Conservation (phyloP, 2,113 vertebrate genomes). For the Castor canadensis region DNA sequence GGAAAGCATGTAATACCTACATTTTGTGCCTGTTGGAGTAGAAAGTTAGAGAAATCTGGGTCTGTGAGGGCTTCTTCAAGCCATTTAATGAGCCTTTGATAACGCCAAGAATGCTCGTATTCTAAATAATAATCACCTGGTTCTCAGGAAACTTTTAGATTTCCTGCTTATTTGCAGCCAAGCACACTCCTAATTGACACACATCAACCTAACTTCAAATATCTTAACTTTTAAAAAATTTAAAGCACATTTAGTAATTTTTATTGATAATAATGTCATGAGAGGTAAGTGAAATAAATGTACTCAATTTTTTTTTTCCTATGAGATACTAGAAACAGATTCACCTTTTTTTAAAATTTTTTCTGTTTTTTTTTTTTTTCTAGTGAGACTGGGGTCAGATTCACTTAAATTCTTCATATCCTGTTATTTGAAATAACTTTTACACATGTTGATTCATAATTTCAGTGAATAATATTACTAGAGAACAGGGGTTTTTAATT, state of each 20-base stretch:
- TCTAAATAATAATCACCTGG: background rate
- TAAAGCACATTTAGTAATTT: background rate
- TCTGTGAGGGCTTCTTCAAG: background rate
- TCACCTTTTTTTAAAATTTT: too few relatives aligned
- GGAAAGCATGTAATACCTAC: background rate
- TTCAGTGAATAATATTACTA: background rate
- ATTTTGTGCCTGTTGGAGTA: background rate
- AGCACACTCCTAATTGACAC: background rate
- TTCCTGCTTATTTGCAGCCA: slow-evolving; percentile 12
- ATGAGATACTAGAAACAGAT: background rate
- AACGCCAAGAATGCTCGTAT: background rate
- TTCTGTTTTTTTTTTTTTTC: too few relatives aligned
- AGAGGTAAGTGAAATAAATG: slow-evolving; percentile 17
- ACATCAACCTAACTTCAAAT: background rate
- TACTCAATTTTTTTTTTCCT: background rate
- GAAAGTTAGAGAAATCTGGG: background rate
- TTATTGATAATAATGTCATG: background rate
- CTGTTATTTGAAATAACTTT: slow-evolving; percentile 28
- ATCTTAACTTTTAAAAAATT: background rate
- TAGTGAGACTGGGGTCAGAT: too few relatives aligned
- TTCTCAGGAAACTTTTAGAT: background rate
- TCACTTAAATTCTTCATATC: background rate
- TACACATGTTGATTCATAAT: background rate
- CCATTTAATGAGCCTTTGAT: background rate
- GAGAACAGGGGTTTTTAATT: background rate